A percentile compares a stretch with the other conserved stretches of the same genome.
These are phyloP conservation scores for Argyresthia albistria DNA, from an alignment of 2,888 invertebrate genomes.

Conservation along the genomic window DNA sequence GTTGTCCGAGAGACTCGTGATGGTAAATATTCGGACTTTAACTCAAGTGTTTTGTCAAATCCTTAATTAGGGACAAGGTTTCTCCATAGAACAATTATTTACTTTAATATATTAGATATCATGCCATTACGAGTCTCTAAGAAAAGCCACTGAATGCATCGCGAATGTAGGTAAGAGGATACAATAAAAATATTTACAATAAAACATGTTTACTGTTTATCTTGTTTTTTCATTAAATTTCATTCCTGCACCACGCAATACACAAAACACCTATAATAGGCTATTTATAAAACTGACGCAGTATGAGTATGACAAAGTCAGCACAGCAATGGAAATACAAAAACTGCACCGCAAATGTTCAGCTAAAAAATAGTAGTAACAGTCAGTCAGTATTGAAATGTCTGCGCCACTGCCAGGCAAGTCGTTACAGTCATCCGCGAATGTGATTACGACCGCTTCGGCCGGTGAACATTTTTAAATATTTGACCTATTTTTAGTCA, in stretches of 20 bases:
- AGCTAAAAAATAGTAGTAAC: too few species aligned
- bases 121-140: conserved; percentile 39
- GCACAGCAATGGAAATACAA: too few species aligned
- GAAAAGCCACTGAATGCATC: conserved; percentile 42
- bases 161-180: conserved; percentile 49
- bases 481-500: conserved; percentile 67
- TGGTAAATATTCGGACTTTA: conserved; percentile 17
- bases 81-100: neutral
- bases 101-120: neutral
- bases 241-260: too few species aligned
- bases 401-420: too few species aligned
- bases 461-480: conserved; percentile 63
- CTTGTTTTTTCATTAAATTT: conserved; percentile 11
- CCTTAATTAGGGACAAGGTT: neutral
- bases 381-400: too few species aligned
- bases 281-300: too few species aligned
- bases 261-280: too few species aligned
- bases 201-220: conserved; percentile 68
- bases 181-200: conserved; percentile 70
- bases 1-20: conserved; percentile 30
- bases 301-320: too few species aligned
- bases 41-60: neutral
- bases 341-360: too few species aligned
- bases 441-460: conserved; percentile 45
- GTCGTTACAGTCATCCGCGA: conserved; percentile 17